Evolutionary conservation across 92 coral and sea anemone species (phyloP), one percentile per base, ranked within the genome.

Genomic region (Paragorgia papillata): DNA sequence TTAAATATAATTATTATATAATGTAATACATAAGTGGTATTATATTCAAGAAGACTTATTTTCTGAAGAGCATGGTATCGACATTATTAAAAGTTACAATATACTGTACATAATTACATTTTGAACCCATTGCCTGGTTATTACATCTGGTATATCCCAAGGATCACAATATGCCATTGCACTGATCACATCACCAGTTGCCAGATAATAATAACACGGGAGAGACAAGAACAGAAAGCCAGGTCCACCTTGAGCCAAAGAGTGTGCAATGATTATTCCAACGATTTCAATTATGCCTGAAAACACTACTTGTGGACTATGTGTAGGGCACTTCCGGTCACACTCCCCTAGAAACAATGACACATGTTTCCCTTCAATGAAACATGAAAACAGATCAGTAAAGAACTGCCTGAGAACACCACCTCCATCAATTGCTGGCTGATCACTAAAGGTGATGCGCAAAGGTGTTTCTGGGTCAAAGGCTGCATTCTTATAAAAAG

Each of bases 321-420:
- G 58, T 6, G 74, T 67, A 12, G 74, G 57, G 37, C 74, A 67
- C 30, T 13, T 69, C 3, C 62, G 76, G 28, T 56, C 44, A 48
- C 26, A 69, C 60, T 71, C 80, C 26, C 89, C 86, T 43, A 74
- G 74, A 81, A 81, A 81, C 51, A 81, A 55, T 29, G 65, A 73
- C 32, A 81, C 43, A 55, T 21, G 41, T 28, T 81, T 57, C 33
- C 80, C 83, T 34, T 51, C 58, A 22, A 54, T 75, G 32, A 90
- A 33, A 28, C 76, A 64, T 31, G 81, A 66, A 43, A 83, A 86
- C 28, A 83, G 37, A 59, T 84, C 87, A 33, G 86, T 67, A 57
- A 69, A 86, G n/a, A 86, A 80, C 74, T 90, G 89, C 46, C 90
- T 76, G 43, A 63, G 48, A 6, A 90, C 88, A 22, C 89, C 96